Base-by-base conservation (phyloP, 1,140 invertebrate genomes). In the Drosophila pectinifera region DNA sequence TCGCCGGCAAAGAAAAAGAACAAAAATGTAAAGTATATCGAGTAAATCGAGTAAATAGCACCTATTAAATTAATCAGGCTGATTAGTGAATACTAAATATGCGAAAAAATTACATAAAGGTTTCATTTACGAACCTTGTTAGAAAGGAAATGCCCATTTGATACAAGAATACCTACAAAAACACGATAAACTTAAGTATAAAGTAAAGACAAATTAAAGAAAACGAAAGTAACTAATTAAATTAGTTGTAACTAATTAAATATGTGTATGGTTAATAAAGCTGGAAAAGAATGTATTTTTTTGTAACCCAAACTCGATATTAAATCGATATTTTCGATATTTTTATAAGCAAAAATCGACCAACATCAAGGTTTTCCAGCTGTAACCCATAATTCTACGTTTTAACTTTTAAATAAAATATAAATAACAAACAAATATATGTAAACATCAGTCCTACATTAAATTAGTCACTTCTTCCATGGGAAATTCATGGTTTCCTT, bases 21-120 rank as follows among this genome's bases (percentile, higher is more conserved):
- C 13, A 92, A 92, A 90, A 92, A 73, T 78, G 91, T 92, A 91
- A 92, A 82, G 91, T 86, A 70, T 63, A 36, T 10, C 13, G n/a
- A 22, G 18, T 34, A 43, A 26, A n/a, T n/a, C 43, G 24, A 38
- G 57, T 53, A 18, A 48, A 26, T 34, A 46, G 39, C 31, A 59
- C 11, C 8, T 38, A 36, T 26, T 63, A 34, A 34, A 67, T 51
- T 51, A 26, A 36, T 20, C 4, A 28, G 26, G 20, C 8, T 18
- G 18, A 34, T 69, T 39, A 69, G 48, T 22, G 4, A 26, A 8
- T 34, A n/a, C n/a, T n/a, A n/a, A n/a, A n/a, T n/a, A n/a, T n/a
- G n/a, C 11, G 13, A 7, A 20, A 51, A 10, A 14, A 18, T 20
- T 1, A n/a, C 13, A 24, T 22, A 2, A 22, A 22, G 22, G 22